Conservation (phyloP, 2,113 vertebrate genomes). For the Emydura subglobosa region DNA sequence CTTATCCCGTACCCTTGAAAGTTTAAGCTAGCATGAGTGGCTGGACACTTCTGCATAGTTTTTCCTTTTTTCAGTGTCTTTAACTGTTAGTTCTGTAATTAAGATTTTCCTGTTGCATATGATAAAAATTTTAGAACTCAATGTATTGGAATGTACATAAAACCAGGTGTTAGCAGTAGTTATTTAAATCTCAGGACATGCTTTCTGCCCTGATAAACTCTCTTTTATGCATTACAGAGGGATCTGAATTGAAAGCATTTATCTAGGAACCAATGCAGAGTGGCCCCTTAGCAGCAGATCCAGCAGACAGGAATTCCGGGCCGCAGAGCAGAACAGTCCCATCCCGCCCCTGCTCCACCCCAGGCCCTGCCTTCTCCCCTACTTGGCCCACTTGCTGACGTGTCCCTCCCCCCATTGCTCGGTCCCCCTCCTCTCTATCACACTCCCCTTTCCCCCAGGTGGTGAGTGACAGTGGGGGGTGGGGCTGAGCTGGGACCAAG, state of each 20-base stretch:
- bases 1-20: not conserved
- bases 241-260: not conserved
- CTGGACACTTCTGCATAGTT: not conserved
- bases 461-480: no score
- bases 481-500: no score
- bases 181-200: not conserved
- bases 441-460: no score
- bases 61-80: not conserved
- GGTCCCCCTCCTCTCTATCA: no score
- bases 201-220: not conserved
- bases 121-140: not conserved
- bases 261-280: not conserved
- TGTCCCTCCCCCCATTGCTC: no score
- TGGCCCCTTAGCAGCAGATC: not conserved
- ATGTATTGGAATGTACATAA: not conserved
- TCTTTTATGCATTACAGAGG: not conserved
- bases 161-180: not conserved
- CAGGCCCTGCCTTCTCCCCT: no score
- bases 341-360: no score
- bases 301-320: no score
- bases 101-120: not conserved
- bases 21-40: not conserved
- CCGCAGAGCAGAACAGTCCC: no score
- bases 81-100: not conserved
- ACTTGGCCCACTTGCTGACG: no score